phyloP scores from a whole-genome alignment of 92 coral and sea anemone genomes.

The Palythoa caribaeorum region DNA sequence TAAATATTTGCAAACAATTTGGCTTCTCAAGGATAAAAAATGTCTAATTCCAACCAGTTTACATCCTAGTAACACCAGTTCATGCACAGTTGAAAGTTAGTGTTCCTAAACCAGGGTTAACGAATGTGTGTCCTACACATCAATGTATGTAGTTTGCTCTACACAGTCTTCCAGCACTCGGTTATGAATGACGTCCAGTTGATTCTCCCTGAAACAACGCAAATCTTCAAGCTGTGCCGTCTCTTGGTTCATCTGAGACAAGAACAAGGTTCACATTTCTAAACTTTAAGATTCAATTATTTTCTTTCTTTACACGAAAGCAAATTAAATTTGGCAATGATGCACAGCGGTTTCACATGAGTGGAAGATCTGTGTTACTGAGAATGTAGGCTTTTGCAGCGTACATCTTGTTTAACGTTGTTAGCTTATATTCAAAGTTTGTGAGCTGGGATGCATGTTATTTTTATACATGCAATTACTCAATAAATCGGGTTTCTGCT shows the following conservation, averaged over 20 bases:
- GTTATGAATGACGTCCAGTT: constrained; percentile 46
- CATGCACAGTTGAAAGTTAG: constrained; percentile 14
- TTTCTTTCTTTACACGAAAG: background rate
- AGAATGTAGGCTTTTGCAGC: too few relatives aligned
- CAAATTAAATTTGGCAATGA: background rate
- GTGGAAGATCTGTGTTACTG: too few relatives aligned
- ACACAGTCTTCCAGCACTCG: constrained; percentile 50
- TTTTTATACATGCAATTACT: background rate
- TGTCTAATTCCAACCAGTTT: background rate
- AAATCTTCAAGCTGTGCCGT: constrained; percentile 26
- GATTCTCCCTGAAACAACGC: constrained; percentile 28
- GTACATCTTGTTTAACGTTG: too few relatives aligned
- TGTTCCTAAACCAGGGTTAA: background rate
- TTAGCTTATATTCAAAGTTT: background rate
- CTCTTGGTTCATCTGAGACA: constrained; percentile 50
- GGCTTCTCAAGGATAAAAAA: background rate
- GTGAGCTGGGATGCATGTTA: background rate
- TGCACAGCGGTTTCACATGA: background rate
- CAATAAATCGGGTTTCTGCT: background rate
- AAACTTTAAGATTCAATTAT: background rate
- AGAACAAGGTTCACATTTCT: constrained; percentile 47
- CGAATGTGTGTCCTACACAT: constrained; percentile 37
- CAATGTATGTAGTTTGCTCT: constrained; percentile 40
- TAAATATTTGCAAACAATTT: constrained; percentile 28
- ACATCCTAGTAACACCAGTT: background rate